These are phyloP conservation scores for Drosophila willistoni DNA, from an alignment of 1,140 invertebrate genomes.

Conservation along the genomic window DNA sequence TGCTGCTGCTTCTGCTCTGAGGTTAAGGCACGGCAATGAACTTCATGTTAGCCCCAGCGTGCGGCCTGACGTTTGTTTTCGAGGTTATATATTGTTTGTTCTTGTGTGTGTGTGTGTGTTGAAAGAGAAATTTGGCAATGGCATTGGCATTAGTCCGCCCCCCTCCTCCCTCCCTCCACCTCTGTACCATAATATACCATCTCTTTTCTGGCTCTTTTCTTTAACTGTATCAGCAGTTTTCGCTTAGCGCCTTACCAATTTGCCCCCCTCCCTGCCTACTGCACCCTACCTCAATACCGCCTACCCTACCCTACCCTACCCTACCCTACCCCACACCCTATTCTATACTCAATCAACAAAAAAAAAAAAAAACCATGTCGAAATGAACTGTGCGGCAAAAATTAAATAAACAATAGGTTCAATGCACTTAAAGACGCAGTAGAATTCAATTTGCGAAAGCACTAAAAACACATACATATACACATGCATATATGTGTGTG, in stretches of 20 bases:
- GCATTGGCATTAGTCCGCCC: conserved; percentile 43
- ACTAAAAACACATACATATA: conserved; percentile 13
- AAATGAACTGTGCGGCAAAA: conserved; percentile 42
- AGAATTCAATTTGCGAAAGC: conserved; percentile 69
- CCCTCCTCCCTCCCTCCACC: not conserved
- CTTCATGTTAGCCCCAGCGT: conserved; percentile 42
- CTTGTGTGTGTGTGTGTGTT: not conserved
- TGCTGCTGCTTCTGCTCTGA: conserved; percentile 18
- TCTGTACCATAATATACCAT: too few relatives aligned
- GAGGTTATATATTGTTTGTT: conserved; percentile 58
- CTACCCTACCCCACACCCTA: not conserved
- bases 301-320: not conserved
- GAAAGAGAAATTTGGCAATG: conserved; percentile 46
- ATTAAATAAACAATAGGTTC: conserved; percentile 77
- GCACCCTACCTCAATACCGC: not conserved
- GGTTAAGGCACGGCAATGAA: conserved; percentile 77
- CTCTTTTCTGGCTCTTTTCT: not conserved
- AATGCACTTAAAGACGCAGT: conserved; percentile 74
- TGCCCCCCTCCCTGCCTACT: not conserved
- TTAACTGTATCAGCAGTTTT: conserved; percentile 58
- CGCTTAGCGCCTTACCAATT: conserved; percentile 39
- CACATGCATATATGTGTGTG: not conserved
- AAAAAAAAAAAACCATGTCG: not conserved
- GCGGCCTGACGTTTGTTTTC: conserved; percentile 61
- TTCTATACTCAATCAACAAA: conserved; percentile 32